A percentile compares a stretch with the other conserved stretches of the same genome.
These are phyloP conservation scores for Lymantria dispar DNA, from an alignment of 2,888 invertebrate species.

Conservation along the genomic window DNA sequence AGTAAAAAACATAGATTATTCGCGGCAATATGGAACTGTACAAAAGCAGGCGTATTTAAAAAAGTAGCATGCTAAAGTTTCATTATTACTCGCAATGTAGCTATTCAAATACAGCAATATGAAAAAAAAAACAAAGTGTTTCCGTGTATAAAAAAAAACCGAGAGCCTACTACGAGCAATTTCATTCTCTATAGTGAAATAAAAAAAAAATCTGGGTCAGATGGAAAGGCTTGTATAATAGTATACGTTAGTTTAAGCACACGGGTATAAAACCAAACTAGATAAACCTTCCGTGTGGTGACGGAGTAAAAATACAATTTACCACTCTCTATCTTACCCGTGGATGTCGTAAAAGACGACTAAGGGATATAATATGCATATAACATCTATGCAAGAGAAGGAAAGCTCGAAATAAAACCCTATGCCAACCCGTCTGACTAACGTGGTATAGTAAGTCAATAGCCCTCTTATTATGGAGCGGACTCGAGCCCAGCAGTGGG, in stretches of 20 bases:
- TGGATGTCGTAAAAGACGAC: too few relatives aligned
- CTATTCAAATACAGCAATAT: conserved; percentile 46
- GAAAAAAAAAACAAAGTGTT: conserved; percentile 58
- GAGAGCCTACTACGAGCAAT: conserved; percentile 67
- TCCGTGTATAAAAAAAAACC: conserved; percentile 43
- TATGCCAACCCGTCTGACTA: too few relatives aligned
- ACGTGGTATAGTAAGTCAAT: too few relatives aligned
- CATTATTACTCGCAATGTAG: conserved; percentile 25
- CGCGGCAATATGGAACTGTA: neutral
- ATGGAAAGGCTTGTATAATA: conserved; percentile 48
- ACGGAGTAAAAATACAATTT: too few relatives aligned
- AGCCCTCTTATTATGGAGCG: too few relatives aligned
- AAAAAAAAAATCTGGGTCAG: conserved; percentile 80
- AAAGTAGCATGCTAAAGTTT: conserved; percentile 16
- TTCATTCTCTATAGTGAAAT: conserved; percentile 73
- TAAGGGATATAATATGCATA: too few relatives aligned
- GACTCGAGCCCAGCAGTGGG: too few relatives aligned
- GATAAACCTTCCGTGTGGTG: conserved; percentile 41
- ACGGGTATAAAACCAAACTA: conserved; percentile 26
- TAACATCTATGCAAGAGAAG: too few relatives aligned
- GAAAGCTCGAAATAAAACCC: too few relatives aligned
- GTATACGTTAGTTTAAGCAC: conserved; percentile 40
- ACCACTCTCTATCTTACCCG: too few relatives aligned
- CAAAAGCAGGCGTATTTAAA: conserved; percentile 3
- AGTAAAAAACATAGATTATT: neutral